Conservation (phyloP, 1,140 invertebrate species). For the Marisa cornuarietis region DNA sequence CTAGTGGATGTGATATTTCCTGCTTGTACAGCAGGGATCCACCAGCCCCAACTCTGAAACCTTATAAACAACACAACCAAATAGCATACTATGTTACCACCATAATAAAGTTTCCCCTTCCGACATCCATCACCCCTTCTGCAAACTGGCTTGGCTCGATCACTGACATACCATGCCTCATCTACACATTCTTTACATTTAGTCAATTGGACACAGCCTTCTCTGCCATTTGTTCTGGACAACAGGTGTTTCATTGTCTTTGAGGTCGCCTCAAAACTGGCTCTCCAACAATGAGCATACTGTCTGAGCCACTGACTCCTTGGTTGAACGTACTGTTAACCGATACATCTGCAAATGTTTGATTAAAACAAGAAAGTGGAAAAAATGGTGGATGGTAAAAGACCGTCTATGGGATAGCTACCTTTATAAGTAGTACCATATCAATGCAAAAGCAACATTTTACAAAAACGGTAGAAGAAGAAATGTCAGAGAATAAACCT, state of each 20-base stretch:
- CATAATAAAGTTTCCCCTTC: background rate
- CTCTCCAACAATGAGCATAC: conserved; percentile 66
- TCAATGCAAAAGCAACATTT: too few relatives aligned
- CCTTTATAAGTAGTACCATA: too few relatives aligned
- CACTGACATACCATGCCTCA: background rate
- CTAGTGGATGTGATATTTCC: too few relatives aligned
- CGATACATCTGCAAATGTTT: conserved; percentile 87
- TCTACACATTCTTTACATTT: background rate
- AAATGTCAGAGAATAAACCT: background rate
- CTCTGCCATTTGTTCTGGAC: too few relatives aligned
- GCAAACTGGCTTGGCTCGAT: too few relatives aligned
- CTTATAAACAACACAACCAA: too few relatives aligned
- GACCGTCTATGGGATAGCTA: too few relatives aligned
- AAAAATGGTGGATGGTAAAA: too few relatives aligned
- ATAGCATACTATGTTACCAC: background rate
- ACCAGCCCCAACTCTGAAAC: too few relatives aligned
- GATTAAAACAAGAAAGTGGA: conserved; percentile 3
- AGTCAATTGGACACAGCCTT: background rate
- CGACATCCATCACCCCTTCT: background rate
- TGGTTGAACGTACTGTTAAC: conserved; percentile 94
- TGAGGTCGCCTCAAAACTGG: conserved; percentile 57
- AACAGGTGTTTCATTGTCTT: background rate
- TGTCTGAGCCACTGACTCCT: conserved; percentile 84
- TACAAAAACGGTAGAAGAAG: background rate
- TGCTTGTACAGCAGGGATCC: too few relatives aligned